These are phyloP conservation scores for Pterocles burchelli DNA, from an alignment of 2,113 vertebrate genomes.

Conservation along the genomic window DNA sequence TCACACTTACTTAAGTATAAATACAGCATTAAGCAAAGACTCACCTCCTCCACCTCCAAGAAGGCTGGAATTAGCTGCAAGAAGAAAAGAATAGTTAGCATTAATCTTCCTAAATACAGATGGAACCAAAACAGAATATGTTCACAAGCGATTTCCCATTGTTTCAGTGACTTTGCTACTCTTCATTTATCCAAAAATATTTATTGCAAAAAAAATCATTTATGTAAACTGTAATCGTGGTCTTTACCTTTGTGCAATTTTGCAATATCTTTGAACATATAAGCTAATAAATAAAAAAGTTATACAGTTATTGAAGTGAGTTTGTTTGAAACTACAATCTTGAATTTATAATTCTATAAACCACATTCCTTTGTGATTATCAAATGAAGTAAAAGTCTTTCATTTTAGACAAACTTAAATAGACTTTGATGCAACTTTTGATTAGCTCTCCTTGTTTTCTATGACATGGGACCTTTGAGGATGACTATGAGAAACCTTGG, in stretches of 20 bases:
- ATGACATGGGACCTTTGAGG: not conserved
- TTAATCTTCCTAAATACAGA: not conserved
- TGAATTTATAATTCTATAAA: not conserved
- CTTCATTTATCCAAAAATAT: not conserved
- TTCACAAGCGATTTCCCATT: not conserved
- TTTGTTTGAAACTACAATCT: not conserved
- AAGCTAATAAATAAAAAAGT: not conserved
- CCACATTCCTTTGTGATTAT: not conserved
- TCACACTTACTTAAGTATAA: not conserved
- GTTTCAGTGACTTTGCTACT: not conserved
- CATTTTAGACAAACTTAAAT: not conserved
- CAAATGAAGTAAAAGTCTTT: not conserved
- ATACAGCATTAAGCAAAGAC: slow-evolving; percentile 55
- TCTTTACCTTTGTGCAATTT: not conserved
- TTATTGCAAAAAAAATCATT: not conserved
- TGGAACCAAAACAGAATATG: not conserved
- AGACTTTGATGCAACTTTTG: not conserved
- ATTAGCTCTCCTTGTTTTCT: not conserved
- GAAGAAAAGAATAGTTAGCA: slow-evolving; percentile 56
- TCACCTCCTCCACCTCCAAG: slow-evolving; percentile 97
- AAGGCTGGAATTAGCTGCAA: slow-evolving; percentile 94
- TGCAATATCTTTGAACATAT: not conserved
- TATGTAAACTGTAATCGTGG: not conserved
- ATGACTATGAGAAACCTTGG: not conserved
- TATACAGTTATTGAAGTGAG: not conserved